These are phyloP conservation scores for Coluber constrictor DNA, from an alignment of 2,797 vertebrate genomes.

Conservation along the genomic window DNA sequence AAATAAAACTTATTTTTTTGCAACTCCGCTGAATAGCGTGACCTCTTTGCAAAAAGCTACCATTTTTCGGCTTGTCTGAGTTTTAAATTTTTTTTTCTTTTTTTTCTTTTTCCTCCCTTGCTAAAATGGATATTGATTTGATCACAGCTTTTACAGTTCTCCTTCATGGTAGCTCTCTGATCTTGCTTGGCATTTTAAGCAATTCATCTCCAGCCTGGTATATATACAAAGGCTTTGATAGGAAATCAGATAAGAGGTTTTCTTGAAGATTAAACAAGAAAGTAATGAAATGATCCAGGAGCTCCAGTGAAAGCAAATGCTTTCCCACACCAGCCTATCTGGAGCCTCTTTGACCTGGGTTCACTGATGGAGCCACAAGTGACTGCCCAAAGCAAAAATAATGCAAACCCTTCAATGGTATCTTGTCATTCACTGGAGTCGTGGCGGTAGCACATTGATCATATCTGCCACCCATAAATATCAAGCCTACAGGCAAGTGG, in stretches of 20 bases:
- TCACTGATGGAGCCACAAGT: neutral
- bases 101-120: neutral
- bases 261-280: constrained; percentile 13
- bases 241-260: constrained; percentile 25
- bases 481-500: constrained; percentile 41
- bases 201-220: neutral
- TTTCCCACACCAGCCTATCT: neutral
- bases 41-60: neutral
- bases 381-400: constrained; percentile 18
- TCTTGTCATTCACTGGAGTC: constrained; percentile 22
- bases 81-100: constrained; percentile 13
- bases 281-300: constrained; percentile 11
- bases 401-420: constrained; percentile 21
- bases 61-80: neutral
- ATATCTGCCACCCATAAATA: constrained; percentile 46
- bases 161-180: constrained; percentile 7
- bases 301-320: constrained; percentile 28
- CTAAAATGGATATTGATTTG: constrained; percentile 22
- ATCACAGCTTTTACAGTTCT: neutral
- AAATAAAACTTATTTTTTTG: neutral
- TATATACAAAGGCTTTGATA: constrained; percentile 12
- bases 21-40: neutral
- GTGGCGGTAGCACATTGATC: constrained; percentile 31
- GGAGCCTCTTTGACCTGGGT: constrained; percentile 26
- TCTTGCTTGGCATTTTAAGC: neutral